phyloP scores from a whole-genome alignment of 2,113 vertebrate species.

The Campylorhamphus procurvoides region DNA sequence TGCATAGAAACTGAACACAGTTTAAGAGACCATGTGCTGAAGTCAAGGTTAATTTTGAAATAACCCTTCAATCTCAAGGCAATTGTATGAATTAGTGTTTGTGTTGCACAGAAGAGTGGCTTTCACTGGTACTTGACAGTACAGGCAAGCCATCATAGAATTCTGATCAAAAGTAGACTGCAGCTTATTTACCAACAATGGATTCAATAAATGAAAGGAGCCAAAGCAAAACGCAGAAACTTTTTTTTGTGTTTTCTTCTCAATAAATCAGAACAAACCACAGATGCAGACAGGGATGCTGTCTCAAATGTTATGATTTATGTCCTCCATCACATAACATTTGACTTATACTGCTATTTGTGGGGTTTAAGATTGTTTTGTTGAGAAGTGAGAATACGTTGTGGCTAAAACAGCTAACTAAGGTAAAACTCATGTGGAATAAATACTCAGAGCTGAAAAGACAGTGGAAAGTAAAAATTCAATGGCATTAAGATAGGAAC shows the following conservation, averaged over 20 bases:
- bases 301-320: slow-evolving; percentile 4
- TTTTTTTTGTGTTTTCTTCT: slow-evolving; percentile 7
- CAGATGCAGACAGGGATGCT: not conserved
- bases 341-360: not conserved
- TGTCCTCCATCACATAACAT: not conserved
- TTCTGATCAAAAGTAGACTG: slow-evolving; percentile 26
- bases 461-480: not conserved
- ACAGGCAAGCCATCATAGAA: not conserved
- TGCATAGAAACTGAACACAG: not conserved
- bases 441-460: not conserved
- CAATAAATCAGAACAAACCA: slow-evolving; percentile 32
- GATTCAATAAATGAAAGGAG: slow-evolving; percentile 10
- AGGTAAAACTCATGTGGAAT: not conserved
- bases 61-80: slow-evolving; percentile 47
- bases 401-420: not conserved
- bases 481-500: not conserved
- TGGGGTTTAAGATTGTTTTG: not conserved
- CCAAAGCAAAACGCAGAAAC: not conserved
- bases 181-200: not conserved
- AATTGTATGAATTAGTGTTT: slow-evolving; percentile 1
- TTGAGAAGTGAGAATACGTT: not conserved
- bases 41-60: slow-evolving; percentile 55
- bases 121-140: slow-evolving; percentile 38
- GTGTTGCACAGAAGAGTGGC: not conserved
- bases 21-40: slow-evolving; percentile 15